Conservation (phyloP, 2,888 invertebrate genomes). For the Chironomus tentans region DNA sequence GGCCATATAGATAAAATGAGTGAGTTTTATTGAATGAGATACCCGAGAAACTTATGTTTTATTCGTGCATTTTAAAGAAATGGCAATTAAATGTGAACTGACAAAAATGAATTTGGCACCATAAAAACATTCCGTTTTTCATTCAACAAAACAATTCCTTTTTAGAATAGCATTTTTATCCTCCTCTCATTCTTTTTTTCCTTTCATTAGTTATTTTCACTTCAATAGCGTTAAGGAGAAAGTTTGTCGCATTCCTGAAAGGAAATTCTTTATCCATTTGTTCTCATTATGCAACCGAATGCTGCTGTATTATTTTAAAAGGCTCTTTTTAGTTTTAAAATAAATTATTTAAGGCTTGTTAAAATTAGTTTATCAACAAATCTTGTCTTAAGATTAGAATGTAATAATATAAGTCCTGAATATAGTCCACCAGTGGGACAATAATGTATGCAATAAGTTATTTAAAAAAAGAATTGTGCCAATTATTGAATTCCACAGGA, state of each 20-base stretch:
- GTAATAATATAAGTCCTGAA: not conserved
- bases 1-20: not conserved
- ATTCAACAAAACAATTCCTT: not conserved
- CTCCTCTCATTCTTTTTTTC: too few species aligned
- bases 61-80: constrained; percentile 20
- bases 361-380: too few species aligned
- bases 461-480: not conserved
- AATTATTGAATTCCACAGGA: not conserved
- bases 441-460: too few species aligned
- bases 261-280: too few species aligned
- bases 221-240: not conserved
- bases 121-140: not conserved
- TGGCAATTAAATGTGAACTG: constrained; percentile 10
- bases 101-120: constrained; percentile 10
- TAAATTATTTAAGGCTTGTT: too few species aligned
- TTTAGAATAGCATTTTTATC: not conserved
- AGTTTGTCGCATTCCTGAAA: constrained; percentile 8
- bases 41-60: constrained; percentile 11
- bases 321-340: not conserved
- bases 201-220: not conserved
- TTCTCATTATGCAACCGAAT: too few species aligned
- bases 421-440: too few species aligned
- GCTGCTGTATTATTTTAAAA: not conserved
- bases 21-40: constrained; percentile 19
- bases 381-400: not conserved